Evolutionary conservation across 92 coral and sea anemone species (phyloP).

Genomic region (Virgularia gustaviana): DNA sequence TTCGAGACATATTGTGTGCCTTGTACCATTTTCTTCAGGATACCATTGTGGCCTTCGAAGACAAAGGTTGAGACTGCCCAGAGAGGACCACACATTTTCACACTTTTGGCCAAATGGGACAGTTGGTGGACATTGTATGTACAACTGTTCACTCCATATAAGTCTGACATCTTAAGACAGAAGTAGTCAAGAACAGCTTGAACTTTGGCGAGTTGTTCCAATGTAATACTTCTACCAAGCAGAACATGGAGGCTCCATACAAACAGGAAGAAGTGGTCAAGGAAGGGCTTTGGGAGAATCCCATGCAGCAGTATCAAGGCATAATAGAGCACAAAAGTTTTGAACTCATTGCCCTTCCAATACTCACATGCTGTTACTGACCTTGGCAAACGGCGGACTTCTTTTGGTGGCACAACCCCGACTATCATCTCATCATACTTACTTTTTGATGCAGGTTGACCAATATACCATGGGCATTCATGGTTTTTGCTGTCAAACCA

Average conservation of each 20-base stretch:
- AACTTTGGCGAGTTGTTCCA: neutral
- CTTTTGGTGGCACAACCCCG: conserved; percentile 8
- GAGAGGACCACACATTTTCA: neutral
- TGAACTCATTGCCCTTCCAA: conserved; percentile 28
- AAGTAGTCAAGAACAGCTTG: neutral
- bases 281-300: conserved; percentile 2
- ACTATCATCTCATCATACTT: conserved; percentile 1
- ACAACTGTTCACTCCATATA: conserved; percentile 8
- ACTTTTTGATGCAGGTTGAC: neutral
- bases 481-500: conserved; percentile 19
- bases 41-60: neutral
- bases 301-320: neutral
- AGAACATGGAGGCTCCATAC: conserved; percentile 8
- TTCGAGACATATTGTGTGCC: too few species aligned
- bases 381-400: conserved; percentile 17
- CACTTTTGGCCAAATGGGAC: conserved; percentile 6
- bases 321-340: neutral
- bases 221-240: neutral
- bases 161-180: neutral
- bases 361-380: conserved; percentile 8
- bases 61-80: neutral
- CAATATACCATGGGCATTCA: conserved; percentile 11
- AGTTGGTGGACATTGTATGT: neutral
- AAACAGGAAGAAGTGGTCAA: conserved; percentile 6
- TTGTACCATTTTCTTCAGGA: conserved; percentile 1